phyloP scores from a whole-genome alignment of 2,797 vertebrate species.

The Lepilemur septentrionalis region DNA sequence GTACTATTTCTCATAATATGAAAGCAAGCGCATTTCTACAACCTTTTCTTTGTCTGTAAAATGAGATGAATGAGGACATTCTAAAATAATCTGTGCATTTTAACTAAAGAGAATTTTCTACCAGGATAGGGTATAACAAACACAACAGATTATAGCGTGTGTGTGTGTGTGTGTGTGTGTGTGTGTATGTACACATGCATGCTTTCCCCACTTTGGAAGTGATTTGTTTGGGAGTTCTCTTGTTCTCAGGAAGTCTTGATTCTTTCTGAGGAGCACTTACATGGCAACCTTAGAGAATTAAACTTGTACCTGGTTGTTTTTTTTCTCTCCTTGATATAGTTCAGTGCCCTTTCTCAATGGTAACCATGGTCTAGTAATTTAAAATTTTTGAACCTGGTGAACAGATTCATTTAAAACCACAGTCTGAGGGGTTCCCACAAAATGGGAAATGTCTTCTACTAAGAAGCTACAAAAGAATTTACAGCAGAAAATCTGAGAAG shows the following conservation, averaged over 20 bases:
- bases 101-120: background rate
- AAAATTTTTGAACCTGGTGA: slow-evolving; percentile 77
- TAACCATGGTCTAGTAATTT: slow-evolving; percentile 74
- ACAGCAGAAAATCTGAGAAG: slow-evolving; percentile 66
- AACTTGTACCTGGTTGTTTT: slow-evolving; percentile 58
- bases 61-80: background rate
- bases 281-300: slow-evolving; percentile 58
- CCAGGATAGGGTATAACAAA: background rate
- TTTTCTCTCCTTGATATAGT: slow-evolving; percentile 50
- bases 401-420: slow-evolving; percentile 75
- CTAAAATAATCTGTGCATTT: slow-evolving; percentile 12
- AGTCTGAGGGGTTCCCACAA: slow-evolving; percentile 75
- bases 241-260: slow-evolving; percentile 60
- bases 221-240: slow-evolving; percentile 45
- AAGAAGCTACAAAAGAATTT: slow-evolving; percentile 77
- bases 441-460: slow-evolving; percentile 79
- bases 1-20: background rate
- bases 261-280: slow-evolving; percentile 54
- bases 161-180: background rate
- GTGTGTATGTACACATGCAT: background rate
- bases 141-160: background rate
- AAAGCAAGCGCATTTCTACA: background rate
- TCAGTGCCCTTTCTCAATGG: slow-evolving; percentile 80
- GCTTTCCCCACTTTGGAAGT: background rate
- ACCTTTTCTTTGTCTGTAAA: background rate